phyloP scores from a whole-genome alignment of 2,797 vertebrate genomes.

The Paramormyrops hopkinsi region DNA sequence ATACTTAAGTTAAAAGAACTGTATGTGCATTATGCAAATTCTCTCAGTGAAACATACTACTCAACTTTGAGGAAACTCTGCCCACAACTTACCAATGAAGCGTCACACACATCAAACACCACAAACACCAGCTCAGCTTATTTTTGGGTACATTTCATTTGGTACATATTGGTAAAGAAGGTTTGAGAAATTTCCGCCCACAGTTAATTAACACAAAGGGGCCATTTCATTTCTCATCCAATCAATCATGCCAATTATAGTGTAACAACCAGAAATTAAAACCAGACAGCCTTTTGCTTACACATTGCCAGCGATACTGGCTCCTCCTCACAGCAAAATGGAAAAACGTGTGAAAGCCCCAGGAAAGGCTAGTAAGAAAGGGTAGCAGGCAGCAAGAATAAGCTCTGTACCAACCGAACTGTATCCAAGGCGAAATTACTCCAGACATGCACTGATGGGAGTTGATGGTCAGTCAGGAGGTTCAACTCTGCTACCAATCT shows the following conservation, averaged over 20 bases:
- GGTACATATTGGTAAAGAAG: background rate
- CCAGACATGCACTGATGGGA: background rate
- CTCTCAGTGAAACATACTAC: background rate
- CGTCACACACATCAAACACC: background rate
- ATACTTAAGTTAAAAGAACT: background rate
- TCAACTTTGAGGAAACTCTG: background rate
- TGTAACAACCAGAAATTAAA: background rate
- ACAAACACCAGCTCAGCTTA: background rate
- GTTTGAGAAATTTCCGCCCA: background rate
- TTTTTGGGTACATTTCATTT: background rate
- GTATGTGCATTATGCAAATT: background rate
- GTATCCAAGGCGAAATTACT: background rate
- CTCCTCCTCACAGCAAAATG: background rate
- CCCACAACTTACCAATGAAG: background rate
- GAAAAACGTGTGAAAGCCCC: background rate
- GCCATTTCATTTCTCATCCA: background rate
- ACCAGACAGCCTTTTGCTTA: background rate
- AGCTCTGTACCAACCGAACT: background rate
- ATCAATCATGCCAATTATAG: background rate
- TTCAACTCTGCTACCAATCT: background rate
- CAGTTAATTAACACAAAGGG: constrained; percentile 1
- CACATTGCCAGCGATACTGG: background rate
- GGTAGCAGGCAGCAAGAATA: background rate
- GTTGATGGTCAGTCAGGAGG: background rate
- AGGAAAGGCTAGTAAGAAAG: background rate